Conservation (phyloP, 1,140 invertebrate genomes). For the Trypoxylus dichotomus region DNA sequence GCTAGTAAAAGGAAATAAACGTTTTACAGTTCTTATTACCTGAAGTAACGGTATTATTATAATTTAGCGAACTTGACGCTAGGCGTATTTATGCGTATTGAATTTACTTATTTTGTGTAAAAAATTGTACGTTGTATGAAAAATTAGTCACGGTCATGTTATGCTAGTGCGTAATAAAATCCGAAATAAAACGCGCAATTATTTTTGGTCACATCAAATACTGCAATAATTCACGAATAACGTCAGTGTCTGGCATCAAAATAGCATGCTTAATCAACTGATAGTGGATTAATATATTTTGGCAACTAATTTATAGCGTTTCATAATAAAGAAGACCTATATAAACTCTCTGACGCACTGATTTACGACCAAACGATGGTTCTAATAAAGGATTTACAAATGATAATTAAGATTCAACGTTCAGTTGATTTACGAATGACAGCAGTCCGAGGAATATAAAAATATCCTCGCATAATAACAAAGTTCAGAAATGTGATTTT, state of each 20-base stretch:
- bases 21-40: background rate
- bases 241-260: background rate
- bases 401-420: conserved; percentile 17
- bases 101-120: too few species aligned
- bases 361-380: background rate
- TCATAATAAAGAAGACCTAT: background rate
- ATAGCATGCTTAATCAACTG: conserved; percentile 7
- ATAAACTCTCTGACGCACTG: background rate
- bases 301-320: conserved; percentile 14
- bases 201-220: conserved; percentile 12
- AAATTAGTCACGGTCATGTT: background rate
- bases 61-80: background rate
- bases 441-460: background rate
- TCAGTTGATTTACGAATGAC: conserved; percentile 1
- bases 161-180: background rate
- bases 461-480: conserved; percentile 5
- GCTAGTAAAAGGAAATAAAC: background rate
- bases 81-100: too few species aligned
- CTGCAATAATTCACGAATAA: background rate
- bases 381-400: conserved; percentile 9
- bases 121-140: too few species aligned
- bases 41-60: background rate
- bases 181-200: background rate
- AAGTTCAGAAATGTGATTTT: background rate
- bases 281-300: conserved; percentile 18